Percentiles rank a stretch among this genome's conserved stretches.
Conservation (phyloP, 2,113 vertebrate genomes). For the Bos indicus region DNA sequence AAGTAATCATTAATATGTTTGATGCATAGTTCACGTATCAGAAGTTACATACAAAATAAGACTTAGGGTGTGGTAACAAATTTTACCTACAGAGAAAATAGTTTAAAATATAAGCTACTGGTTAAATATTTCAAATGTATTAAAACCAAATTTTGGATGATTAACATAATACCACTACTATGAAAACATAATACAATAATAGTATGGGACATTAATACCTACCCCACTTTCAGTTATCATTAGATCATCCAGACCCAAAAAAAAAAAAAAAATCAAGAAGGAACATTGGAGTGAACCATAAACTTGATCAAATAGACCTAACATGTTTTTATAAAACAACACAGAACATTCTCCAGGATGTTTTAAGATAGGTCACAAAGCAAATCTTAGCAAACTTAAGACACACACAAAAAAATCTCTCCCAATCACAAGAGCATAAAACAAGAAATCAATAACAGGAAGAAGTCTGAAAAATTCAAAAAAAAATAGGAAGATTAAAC, state of each 20-base stretch:
- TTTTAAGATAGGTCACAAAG: background rate
- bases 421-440: background rate
- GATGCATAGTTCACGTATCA: conserved; percentile 2
- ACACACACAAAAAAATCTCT: background rate
- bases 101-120: background rate
- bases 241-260: background rate
- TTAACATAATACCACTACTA: background rate
- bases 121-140: background rate
- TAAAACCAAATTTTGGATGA: conserved; percentile 28
- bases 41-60: conserved; percentile 19
- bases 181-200: background rate
- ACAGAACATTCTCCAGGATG: background rate
- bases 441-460: background rate
- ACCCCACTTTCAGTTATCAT: background rate
- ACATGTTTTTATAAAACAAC: background rate
- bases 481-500: background rate
- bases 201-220: background rate
- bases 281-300: background rate
- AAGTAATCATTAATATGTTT: conserved; percentile 1
- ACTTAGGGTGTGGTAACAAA: background rate
- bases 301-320: background rate
- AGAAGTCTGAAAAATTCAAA: background rate
- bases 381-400: background rate
- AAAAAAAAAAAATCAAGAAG: background rate
- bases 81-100: background rate